A percentile compares a stretch with the other conserved stretches of the same genome.
phyloP scores from a whole-genome alignment of 92 coral and sea anemone species.

The Paragorgia papillata region DNA sequence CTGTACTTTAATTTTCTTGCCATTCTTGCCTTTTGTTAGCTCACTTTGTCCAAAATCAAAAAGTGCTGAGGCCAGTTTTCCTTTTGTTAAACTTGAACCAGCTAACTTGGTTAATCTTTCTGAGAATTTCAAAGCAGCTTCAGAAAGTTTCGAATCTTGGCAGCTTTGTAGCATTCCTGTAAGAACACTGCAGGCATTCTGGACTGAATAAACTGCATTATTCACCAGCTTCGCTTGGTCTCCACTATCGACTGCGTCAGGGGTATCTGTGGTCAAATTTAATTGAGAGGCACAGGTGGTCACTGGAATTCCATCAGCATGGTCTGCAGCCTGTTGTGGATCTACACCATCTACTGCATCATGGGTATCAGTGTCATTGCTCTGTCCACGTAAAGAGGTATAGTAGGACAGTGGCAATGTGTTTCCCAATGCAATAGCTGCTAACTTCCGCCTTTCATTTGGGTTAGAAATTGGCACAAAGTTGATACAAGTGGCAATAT shows the following conservation, averaged over 20 bases:
- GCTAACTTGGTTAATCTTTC: conserved; percentile 42
- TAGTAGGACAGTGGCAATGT: conserved; percentile 58
- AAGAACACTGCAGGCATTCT: conserved; percentile 53
- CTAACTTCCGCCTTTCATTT: conserved; percentile 53
- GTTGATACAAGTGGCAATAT: conserved; percentile 58
- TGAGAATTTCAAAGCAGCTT: conserved; percentile 61
- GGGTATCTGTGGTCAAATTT: conserved; percentile 33
- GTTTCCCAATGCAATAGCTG: conserved; percentile 58
- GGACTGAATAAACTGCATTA: conserved; percentile 42
- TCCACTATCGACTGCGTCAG: too few species aligned
- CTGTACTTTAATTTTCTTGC: conserved; percentile 36
- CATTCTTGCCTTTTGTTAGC: conserved; percentile 11
- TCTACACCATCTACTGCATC: background rate
- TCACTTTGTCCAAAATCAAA: conserved; percentile 54
- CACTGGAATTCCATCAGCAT: conserved; percentile 34
- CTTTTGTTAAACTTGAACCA: conserved; percentile 46
- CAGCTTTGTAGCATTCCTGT: conserved; percentile 57
- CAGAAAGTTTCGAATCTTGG: conserved; percentile 53
- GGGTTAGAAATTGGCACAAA: conserved; percentile 61
- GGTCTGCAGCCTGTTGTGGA: conserved; percentile 2
- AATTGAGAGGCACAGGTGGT: conserved; percentile 31
- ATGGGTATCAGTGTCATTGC: background rate
- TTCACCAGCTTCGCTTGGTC: conserved; percentile 18
- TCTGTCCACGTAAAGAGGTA: conserved; percentile 32
- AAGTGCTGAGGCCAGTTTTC: conserved; percentile 55